These are phyloP conservation scores for Sebastes cheni DNA, from an alignment of 2,797 vertebrate species.

Conservation along the genomic window DNA sequence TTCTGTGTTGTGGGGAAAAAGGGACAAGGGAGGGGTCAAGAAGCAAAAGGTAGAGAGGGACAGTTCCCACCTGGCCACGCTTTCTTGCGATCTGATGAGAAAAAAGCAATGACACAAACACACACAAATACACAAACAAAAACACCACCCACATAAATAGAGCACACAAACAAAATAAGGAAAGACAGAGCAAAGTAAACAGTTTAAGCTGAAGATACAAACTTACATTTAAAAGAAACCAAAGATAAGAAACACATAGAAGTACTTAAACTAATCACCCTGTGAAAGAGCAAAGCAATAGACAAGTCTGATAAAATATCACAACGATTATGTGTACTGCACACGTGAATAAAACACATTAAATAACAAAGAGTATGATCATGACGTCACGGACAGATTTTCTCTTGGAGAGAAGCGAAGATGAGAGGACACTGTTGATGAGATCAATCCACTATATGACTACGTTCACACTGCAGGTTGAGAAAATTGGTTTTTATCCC, in stretches of 20 bases:
- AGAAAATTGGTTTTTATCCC: background rate
- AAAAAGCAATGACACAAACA: conserved; percentile 74
- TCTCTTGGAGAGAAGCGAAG: background rate
- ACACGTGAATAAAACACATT: background rate
- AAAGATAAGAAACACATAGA: conserved; percentile 21
- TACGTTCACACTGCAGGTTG: conserved; percentile 28
- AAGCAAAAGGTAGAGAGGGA: conserved; percentile 59
- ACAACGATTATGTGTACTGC: background rate
- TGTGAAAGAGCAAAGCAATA: conserved; percentile 4
- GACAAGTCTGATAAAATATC: conserved; percentile 5
- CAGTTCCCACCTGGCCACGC: conserved; percentile 86
- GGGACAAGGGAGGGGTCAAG: conserved; percentile 14
- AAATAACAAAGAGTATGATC: background rate
- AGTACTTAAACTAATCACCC: conserved; percentile 24
- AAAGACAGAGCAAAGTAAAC: conserved; percentile 46
- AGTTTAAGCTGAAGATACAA: conserved; percentile 39
- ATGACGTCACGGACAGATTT: background rate
- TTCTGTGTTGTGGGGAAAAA: conserved; percentile 14
- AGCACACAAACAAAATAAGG: conserved; percentile 33
- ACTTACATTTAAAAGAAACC: conserved; percentile 3
- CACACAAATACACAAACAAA: conserved; percentile 31
- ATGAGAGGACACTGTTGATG: background rate
- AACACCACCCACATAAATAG: conserved; percentile 36
- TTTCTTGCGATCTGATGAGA: conserved; percentile 86
- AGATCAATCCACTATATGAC: background rate